phyloP scores from a whole-genome alignment of 1,140 invertebrate species.

The Drosophila lini region DNA sequence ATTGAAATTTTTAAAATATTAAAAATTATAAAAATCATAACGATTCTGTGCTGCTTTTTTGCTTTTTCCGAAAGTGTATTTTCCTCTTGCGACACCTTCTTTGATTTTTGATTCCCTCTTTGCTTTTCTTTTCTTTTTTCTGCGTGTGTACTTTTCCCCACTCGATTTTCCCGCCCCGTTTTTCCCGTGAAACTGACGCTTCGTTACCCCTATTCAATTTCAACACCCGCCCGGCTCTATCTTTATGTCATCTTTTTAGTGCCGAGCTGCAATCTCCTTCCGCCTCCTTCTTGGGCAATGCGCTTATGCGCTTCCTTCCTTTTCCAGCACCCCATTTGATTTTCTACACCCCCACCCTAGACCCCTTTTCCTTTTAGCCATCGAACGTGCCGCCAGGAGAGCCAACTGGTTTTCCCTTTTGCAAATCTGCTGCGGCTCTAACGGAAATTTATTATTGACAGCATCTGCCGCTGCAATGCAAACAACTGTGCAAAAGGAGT shows the following conservation, averaged over 20 bases:
- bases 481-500: constrained; percentile 64
- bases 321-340: constrained; percentile 2
- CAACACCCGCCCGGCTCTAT: constrained; percentile 71
- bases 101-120: not conserved
- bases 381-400: constrained; percentile 54
- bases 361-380: constrained; percentile 11
- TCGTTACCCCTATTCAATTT: constrained; percentile 75
- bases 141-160: not conserved
- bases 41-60: not conserved
- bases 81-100: not conserved
- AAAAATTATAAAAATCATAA: too few relatives aligned
- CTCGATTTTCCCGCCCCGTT: not conserved
- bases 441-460: constrained; percentile 84
- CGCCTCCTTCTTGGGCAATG: constrained; percentile 60
- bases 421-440: constrained; percentile 81
- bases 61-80: not conserved
- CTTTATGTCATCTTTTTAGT: constrained; percentile 80
- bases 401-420: constrained; percentile 46
- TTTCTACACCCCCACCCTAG: not conserved
- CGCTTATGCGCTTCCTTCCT: constrained; percentile 80
- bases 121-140: not conserved
- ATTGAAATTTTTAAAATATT: not conserved
- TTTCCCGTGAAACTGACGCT: constrained; percentile 20
- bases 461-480: constrained; percentile 81
- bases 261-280: constrained; percentile 56